Percentiles rank a stretch among this genome's conserved stretches.
Conservation (phyloP, 2,888 invertebrate genomes). For the Trachelus stipa region DNA sequence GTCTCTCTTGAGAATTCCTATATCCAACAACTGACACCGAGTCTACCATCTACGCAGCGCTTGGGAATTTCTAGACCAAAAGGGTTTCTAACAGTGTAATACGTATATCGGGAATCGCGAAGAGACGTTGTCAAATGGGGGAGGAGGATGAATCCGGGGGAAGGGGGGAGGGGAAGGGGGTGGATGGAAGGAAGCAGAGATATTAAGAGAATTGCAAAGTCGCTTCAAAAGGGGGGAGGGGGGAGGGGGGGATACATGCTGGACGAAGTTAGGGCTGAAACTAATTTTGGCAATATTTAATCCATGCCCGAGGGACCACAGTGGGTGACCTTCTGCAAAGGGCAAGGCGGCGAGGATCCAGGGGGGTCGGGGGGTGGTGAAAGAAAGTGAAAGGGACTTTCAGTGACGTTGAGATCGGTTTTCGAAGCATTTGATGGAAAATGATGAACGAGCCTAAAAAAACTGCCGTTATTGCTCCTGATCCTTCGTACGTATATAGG, state of each 20-base stretch:
- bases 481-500: neutral
- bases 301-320: slow-evolving; percentile 42
- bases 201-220: neutral
- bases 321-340: slow-evolving; percentile 20
- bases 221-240: neutral
- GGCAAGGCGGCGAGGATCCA: neutral
- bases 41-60: neutral
- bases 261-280: slow-evolving; percentile 29
- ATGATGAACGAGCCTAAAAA: slow-evolving; percentile 55
- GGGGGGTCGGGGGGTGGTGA: slow-evolving; percentile 32
- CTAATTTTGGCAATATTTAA: slow-evolving; percentile 54
- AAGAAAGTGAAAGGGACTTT: slow-evolving; percentile 30
- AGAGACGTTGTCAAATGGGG: neutral
- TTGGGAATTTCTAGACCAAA: neutral
- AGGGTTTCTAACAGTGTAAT: neutral
- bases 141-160: fast-evolving
- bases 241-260: neutral
- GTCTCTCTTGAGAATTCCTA: neutral
- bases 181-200: neutral
- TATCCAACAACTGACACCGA: neutral
- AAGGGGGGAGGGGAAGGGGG: too few species aligned
- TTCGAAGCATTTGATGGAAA: slow-evolving; percentile 54
- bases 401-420: neutral
- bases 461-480: slow-evolving; percentile 44
- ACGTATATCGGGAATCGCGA: neutral